Conservation (phyloP, 2,113 vertebrate genomes). For the Taxidea taxus region DNA sequence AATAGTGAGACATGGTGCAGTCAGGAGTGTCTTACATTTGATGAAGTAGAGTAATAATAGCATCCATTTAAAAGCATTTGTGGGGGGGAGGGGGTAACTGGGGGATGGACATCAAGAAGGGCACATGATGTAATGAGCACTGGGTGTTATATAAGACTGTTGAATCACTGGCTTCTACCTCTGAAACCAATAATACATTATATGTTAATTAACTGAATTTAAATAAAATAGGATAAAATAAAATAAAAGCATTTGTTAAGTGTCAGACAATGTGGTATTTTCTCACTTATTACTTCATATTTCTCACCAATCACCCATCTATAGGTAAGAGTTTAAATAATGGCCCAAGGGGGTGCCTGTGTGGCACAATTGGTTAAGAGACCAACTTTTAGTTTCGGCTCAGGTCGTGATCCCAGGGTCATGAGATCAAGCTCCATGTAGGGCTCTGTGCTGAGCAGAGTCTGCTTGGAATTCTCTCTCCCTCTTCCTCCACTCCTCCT, state of each 20-base stretch:
- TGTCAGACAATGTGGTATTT: background rate
- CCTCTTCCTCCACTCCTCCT: background rate
- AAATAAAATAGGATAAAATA: background rate
- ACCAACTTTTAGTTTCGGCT: background rate
- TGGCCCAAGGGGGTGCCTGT: background rate
- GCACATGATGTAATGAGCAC: no score
- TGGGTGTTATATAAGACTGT: background rate
- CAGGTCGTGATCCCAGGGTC: background rate
- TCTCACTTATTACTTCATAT: background rate
- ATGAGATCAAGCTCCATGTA: background rate
- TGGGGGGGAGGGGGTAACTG: no score
- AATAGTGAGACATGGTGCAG: background rate
- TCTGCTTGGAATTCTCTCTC: background rate
- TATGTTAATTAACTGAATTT: background rate
- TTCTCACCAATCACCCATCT: background rate
- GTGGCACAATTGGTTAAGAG: background rate
- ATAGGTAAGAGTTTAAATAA: background rate
- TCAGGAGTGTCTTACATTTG: background rate
- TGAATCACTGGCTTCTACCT: background rate
- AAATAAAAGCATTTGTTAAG: background rate
- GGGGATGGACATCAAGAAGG: background rate
- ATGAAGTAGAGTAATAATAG: background rate
- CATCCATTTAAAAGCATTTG: background rate
- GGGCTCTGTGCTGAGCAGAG: background rate
- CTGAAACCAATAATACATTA: background rate